These are phyloP conservation scores for Bellardia pandia DNA, from an alignment of 2,888 invertebrate genomes.

Conservation along the genomic window DNA sequence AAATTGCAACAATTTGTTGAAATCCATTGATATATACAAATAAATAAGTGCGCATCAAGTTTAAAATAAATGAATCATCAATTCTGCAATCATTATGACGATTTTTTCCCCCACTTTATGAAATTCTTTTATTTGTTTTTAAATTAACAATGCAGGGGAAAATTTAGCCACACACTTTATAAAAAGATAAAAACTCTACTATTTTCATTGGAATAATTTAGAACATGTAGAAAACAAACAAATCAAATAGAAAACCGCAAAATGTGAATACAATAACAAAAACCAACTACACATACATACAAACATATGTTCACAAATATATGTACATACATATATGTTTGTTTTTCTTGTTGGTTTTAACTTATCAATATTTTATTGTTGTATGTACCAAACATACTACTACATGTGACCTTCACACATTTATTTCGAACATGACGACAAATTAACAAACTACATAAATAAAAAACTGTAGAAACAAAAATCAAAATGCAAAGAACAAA, in stretches of 20 bases:
- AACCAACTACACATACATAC: neutral
- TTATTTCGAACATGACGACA: constrained; percentile 60
- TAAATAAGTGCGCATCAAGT: neutral
- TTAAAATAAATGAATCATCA: constrained; percentile 7
- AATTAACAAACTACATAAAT: constrained; percentile 21
- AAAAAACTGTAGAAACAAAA: constrained; percentile 10
- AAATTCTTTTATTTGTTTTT: neutral
- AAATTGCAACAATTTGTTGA: too few relatives aligned
- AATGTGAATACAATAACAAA: neutral
- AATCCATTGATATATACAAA: too few relatives aligned
- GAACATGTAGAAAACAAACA: neutral
- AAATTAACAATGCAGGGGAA: neutral
- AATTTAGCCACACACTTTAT: neutral
- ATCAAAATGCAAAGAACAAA: constrained; percentile 58
- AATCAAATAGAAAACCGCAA: constrained; percentile 18
- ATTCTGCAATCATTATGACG: neutral
- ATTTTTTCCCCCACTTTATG: neutral
- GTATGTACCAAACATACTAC: constrained; percentile 16
- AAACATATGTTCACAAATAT: too few relatives aligned
- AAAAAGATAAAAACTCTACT: neutral
- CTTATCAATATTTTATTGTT: constrained; percentile 36
- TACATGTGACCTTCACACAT: constrained; percentile 65
- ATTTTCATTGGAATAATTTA: neutral
- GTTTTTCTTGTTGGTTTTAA: neutral
- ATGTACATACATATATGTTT: too few relatives aligned